Conservation (phyloP, 1,140 invertebrate genomes). For the Vanessa tameamea region DNA sequence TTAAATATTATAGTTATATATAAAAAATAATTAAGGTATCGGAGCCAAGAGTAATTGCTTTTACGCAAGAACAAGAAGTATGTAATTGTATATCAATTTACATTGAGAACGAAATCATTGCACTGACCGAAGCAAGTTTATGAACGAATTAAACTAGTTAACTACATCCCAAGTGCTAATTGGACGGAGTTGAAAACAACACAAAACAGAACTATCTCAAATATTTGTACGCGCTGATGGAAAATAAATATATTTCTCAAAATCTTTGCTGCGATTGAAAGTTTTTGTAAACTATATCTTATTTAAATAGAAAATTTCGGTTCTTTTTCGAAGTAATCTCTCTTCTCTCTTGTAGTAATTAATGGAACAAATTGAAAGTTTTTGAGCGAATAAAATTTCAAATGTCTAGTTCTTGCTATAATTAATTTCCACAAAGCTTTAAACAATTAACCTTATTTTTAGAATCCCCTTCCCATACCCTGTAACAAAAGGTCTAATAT, state of each 20-base stretch:
- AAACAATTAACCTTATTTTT: neutral
- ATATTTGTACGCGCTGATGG: constrained; percentile 51
- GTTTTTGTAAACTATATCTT: constrained; percentile 15
- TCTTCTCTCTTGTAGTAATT: neutral
- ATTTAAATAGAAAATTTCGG: neutral
- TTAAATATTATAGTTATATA: too few species aligned
- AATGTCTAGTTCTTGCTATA: neutral
- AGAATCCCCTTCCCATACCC: too few species aligned
- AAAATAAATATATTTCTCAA: constrained; percentile 48
- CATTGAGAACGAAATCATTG: neutral
- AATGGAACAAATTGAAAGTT: neutral
- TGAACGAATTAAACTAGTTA: constrained; percentile 32
- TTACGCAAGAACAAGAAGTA: too few species aligned
- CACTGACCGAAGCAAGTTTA: constrained; percentile 1
- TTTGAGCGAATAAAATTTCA: neutral
- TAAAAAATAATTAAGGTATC: too few species aligned
- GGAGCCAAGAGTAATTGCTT: too few species aligned
- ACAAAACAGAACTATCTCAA: constrained; percentile 40
- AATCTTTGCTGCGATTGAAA: constrained; percentile 23
- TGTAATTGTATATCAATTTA: too few species aligned
- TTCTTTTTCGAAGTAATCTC: neutral
- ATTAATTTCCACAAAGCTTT: neutral
- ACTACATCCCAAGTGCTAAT: constrained; percentile 37
- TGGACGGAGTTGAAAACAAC: constrained; percentile 39
- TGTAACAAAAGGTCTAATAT: neutral